These are phyloP conservation scores for Macropis europaea DNA, from an alignment of 2,888 invertebrate species.

Conservation along the genomic window DNA sequence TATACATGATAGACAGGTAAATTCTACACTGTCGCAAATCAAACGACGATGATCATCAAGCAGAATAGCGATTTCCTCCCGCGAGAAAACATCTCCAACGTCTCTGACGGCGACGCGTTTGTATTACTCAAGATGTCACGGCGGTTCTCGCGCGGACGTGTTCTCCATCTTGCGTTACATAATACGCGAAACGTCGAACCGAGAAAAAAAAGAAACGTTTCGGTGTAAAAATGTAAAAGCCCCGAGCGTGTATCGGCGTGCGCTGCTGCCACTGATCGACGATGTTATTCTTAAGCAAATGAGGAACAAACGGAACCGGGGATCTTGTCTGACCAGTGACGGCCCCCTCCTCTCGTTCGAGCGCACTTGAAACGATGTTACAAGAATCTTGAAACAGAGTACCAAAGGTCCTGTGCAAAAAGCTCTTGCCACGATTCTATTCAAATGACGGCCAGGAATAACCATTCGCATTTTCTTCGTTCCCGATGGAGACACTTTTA, in stretches of 20 bases:
- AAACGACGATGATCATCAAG: not conserved
- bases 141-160: conserved; percentile 30
- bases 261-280: conserved; percentile 64
- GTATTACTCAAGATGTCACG: conserved; percentile 48
- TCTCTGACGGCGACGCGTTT: conserved; percentile 1
- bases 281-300: conserved; percentile 73
- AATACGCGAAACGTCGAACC: conserved; percentile 47
- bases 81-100: not conserved
- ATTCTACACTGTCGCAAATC: not conserved
- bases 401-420: no score
- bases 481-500: no score
- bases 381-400: conserved; percentile 31
- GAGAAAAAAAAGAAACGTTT: conserved; percentile 49
- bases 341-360: not conserved
- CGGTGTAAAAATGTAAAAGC: conserved; percentile 57
- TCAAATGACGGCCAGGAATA: not conserved
- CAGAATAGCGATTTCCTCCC: not conserved
- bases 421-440: conserved; percentile 21
- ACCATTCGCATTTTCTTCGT: no score
- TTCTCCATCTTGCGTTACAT: conserved; percentile 46
- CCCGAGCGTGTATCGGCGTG: conserved; percentile 61
- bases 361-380: conserved; percentile 15
- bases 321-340: conserved; percentile 25
- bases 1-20: no score
- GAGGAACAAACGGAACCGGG: conserved; percentile 48